Conservation (phyloP, 2,888 invertebrate species). For the Rotaria sp. region DNA sequence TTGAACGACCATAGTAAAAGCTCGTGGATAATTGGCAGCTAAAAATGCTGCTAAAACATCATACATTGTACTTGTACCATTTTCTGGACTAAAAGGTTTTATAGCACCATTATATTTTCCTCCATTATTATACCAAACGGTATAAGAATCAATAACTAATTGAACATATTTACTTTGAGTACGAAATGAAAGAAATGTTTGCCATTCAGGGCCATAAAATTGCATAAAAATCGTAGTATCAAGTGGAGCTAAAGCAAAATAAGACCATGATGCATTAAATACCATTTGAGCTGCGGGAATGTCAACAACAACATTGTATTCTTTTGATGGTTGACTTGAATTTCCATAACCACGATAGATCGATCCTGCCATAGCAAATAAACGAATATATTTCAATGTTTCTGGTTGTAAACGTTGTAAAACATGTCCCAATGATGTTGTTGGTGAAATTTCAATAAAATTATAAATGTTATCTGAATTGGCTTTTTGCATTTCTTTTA, state of each 20-base stretch:
- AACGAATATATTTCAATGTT: not conserved
- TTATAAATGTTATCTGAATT: not conserved
- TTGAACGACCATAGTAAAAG: not conserved
- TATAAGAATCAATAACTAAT: not conserved
- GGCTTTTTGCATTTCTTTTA: not conserved
- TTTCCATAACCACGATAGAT: not conserved
- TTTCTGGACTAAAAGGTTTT: not conserved
- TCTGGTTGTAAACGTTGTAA: not conserved
- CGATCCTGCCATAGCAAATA: slow-evolving; percentile 12
- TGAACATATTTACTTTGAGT: not conserved
- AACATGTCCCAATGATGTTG: not conserved
- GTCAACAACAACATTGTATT: not conserved
- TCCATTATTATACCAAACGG: slow-evolving; percentile 17
- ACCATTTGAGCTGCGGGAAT: not conserved
- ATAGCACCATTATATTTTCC: not conserved
- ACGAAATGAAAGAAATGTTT: not conserved
- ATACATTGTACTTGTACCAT: not conserved
- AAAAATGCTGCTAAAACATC: slow-evolving; percentile 26
- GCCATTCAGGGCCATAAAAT: not conserved
- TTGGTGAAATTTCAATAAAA: not conserved
- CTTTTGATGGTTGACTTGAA: slow-evolving; percentile 4
- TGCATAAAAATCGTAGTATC: slow-evolving; percentile 13
- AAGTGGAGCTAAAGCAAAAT: not conserved
- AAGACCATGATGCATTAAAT: not conserved
- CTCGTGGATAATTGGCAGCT: not conserved